Evolutionary conservation across 1,140 invertebrate genomes (phyloP).

Genomic region (Drosophila seguyi): DNA sequence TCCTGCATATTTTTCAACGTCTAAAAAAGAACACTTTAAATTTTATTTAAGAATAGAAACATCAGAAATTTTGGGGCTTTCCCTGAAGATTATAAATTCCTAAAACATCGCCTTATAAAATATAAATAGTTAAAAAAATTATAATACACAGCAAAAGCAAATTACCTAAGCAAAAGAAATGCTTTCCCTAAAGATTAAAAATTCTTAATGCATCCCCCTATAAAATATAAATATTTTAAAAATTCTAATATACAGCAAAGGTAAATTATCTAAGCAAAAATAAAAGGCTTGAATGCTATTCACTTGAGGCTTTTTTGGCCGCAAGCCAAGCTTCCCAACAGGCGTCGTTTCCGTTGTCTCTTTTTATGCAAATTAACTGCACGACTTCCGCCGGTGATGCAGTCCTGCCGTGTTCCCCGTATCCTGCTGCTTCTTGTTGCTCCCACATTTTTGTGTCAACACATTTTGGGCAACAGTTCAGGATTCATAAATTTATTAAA

Average conservation of each 20-base stretch:
- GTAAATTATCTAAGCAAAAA: constrained; percentile 11
- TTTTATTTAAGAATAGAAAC: too few relatives aligned
- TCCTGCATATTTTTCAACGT: too few relatives aligned
- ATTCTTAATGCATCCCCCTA: too few relatives aligned
- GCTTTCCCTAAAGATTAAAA: not conserved
- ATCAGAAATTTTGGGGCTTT: too few relatives aligned
- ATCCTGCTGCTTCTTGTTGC: constrained; percentile 10
- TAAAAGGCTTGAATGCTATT: not conserved
- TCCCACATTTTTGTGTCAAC: constrained; percentile 28
- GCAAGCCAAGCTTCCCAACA: constrained; percentile 28
- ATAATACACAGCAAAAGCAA: too few relatives aligned
- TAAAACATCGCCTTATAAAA: not conserved
- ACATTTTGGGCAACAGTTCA: constrained; percentile 49
- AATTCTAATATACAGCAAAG: not conserved
- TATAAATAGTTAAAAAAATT: too few relatives aligned
- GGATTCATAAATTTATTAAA: constrained; percentile 68
- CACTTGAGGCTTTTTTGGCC: constrained; percentile 21
- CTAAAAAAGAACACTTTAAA: too few relatives aligned
- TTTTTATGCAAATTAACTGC: constrained; percentile 64
- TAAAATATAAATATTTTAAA: not conserved
- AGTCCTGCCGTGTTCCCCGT: constrained; percentile 21
- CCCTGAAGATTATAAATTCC: not conserved
- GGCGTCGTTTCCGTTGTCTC: constrained; percentile 35
- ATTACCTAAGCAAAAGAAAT: too few relatives aligned
- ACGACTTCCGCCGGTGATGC: constrained; percentile 44